phyloP scores from a whole-genome alignment of 2,888 invertebrate species.

The Pasiphila rectangulata region DNA sequence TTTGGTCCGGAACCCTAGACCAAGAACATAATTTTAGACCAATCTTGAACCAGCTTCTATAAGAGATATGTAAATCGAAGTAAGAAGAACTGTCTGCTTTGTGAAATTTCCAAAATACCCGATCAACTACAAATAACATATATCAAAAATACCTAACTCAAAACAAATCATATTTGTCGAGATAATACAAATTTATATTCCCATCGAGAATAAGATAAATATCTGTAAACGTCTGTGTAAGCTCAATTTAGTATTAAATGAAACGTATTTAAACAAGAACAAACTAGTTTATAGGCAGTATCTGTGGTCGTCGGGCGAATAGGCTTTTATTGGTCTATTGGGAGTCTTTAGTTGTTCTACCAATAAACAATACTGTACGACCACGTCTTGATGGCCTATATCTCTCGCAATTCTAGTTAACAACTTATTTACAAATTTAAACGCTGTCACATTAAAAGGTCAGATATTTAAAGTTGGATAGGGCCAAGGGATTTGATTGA shows the following conservation, averaged over 20 bases:
- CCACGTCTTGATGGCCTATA: neutral
- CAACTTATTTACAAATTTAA: neutral
- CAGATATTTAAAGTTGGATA: too few relatives aligned
- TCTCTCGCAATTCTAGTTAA: neutral
- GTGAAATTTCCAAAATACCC: too few relatives aligned
- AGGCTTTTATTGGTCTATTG: slow-evolving; percentile 51
- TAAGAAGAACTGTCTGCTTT: too few relatives aligned
- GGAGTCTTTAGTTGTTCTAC: slow-evolving; percentile 39
- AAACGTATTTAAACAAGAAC: slow-evolving; percentile 1
- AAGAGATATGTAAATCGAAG: too few relatives aligned
- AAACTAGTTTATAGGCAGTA: slow-evolving; percentile 7
- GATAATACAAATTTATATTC: neutral
- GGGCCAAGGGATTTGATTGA: too few relatives aligned
- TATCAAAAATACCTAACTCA: too few relatives aligned
- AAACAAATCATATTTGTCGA: too few relatives aligned
- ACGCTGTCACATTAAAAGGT: neutral
- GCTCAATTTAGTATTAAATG: slow-evolving; percentile 1
- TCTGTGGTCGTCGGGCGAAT: slow-evolving; percentile 38
- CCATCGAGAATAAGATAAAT: slow-evolving; percentile 1
- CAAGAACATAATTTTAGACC: too few relatives aligned
- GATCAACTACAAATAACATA: too few relatives aligned
- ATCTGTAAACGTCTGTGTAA: neutral
- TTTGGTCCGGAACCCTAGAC: too few relatives aligned
- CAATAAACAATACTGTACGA: slow-evolving; percentile 28
- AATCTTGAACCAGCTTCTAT: too few relatives aligned